These are phyloP conservation scores for Murina feae DNA, from an alignment of 2,113 vertebrate species.

Conservation along the genomic window DNA sequence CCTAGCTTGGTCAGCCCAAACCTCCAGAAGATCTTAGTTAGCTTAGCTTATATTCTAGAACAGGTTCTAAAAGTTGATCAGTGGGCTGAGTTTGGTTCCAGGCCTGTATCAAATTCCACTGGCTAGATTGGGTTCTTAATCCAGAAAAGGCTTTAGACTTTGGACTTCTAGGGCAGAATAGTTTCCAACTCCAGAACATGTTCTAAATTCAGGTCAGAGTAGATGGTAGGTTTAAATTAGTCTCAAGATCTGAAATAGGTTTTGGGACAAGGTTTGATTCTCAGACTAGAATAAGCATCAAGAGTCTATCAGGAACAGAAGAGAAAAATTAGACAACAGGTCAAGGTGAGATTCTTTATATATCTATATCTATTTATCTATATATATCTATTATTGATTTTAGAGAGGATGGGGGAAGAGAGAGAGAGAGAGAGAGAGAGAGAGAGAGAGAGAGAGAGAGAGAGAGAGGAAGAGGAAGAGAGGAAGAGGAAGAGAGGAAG, in stretches of 20 bases:
- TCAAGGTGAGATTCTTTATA: not conserved
- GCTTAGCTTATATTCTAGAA: not conserved
- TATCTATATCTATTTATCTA: no score
- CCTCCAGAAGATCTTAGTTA: not conserved
- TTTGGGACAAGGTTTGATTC: not conserved
- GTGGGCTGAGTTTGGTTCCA: not conserved
- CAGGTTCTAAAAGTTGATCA: not conserved
- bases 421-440: no score
- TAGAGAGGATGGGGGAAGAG: no score
- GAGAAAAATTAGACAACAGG: not conserved
- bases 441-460: no score
- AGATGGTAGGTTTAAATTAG: not conserved
- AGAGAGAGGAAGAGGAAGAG: no score
- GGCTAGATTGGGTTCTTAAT: not conserved
- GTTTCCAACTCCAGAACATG: not conserved
- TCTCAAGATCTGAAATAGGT: not conserved
- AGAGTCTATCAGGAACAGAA: not conserved
- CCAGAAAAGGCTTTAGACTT: not conserved
- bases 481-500: no score
- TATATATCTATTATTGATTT: no score
- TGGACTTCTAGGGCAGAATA: not conserved
- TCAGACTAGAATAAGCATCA: not conserved
- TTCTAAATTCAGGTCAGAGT: slow-evolving; percentile 4
- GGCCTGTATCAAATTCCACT: not conserved
- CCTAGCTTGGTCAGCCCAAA: not conserved